Base-by-base conservation (phyloP, 2,888 invertebrate genomes). In the Tipula vernalis region DNA sequence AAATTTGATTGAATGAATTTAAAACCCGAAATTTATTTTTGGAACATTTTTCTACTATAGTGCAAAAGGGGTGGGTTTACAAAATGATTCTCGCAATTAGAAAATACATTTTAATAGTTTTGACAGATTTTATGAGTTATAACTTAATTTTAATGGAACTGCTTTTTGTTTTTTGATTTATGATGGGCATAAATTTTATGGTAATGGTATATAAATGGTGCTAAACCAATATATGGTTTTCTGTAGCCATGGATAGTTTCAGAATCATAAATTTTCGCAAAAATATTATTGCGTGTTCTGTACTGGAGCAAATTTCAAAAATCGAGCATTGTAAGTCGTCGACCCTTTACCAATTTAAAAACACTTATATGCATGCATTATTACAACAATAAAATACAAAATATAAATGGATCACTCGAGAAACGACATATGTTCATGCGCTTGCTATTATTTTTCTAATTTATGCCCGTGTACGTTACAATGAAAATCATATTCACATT, bases 1-100 rank as follows among this genome's bases (percentile, higher is more conserved):
- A 71, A 71, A 71, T 71, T 71, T 71, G 71, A 71, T 71, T 71
- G 71, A 71, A 71, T 71, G 71, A 71, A 71, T 71, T 71, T 71
- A 71, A 71, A 71, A 71, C 28, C 71, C 71, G 28, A 71, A 71
- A 71, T 71, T 71, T 71, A 71, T 71, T 71, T 71, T 28, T 10
- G 15, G 71, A 71, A 71, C n/a, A 28, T 2, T 28, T 51, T 51
- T 51, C 0, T 44, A 51, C 13, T 18, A 71, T 28, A 8, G 71
- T 71, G 71, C 28, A 28, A 71, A 28, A 71, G 71, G 71, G 71
- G 71, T 71, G 28, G 71, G 8, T 28, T 71, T 71, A 10, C 3
- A n/a, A 71, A 71, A 71, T 71, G 28, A 71, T 71, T 10, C 71
- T 28, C 71, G 71, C 71, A 71, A 71, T 71, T 71, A 71, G 51